phyloP scores from a whole-genome alignment of 2,113 vertebrate genomes.

The Crotalus viridis region DNA sequence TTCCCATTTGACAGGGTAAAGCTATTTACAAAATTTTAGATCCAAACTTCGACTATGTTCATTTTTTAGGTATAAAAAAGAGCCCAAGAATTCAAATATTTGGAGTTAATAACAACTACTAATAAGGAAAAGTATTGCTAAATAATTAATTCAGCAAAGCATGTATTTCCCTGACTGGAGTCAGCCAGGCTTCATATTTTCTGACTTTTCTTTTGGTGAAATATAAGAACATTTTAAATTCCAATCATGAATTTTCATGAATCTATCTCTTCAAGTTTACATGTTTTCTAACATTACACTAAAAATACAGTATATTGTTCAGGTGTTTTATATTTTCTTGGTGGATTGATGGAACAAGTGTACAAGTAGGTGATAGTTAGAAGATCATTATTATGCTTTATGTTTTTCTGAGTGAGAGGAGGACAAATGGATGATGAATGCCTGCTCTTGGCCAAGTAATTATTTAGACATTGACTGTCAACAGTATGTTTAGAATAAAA shows the following conservation, averaged over 20 bases:
- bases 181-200: neutral
- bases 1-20: no score
- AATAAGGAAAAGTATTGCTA: neutral
- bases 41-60: neutral
- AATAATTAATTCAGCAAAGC: neutral
- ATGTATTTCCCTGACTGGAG: neutral
- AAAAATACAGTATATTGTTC: neutral
- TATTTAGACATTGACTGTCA: neutral
- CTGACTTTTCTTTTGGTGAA: neutral
- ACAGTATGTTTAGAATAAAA: neutral
- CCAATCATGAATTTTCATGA: neutral
- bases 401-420: neutral
- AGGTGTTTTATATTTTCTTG: neutral
- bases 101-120: slow-evolving; percentile 5
- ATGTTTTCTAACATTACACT: neutral
- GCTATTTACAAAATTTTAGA: neutral
- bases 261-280: neutral
- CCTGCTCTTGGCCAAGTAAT: neutral
- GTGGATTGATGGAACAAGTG: neutral
- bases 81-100: neutral
- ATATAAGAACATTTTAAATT: neutral
- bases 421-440: neutral
- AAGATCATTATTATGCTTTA: neutral
- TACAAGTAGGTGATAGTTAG: neutral
- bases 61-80: neutral